Conservation (phyloP, 2,797 vertebrate genomes). For the Acridotheres tristis region DNA sequence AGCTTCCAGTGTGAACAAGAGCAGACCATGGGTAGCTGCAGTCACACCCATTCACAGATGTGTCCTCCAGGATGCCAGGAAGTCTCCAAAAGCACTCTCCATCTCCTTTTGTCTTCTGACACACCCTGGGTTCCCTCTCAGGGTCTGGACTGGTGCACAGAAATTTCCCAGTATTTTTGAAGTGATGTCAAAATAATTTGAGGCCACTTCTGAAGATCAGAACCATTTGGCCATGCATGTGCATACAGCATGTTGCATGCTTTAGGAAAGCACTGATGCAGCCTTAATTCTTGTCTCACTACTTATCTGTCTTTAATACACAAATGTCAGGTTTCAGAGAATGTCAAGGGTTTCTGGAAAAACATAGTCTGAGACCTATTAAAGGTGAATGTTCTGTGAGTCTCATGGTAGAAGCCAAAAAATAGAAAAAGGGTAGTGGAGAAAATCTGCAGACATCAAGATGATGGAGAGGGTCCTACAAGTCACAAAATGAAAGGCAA, state of each 20-base stretch:
- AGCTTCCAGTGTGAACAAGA: not conserved
- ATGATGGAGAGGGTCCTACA: constrained; percentile 35
- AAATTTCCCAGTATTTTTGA: not conserved
- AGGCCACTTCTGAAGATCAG: not conserved
- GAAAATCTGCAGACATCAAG: constrained; percentile 29
- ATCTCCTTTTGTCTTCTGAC: not conserved
- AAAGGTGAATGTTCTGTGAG: not conserved
- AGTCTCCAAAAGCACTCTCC: not conserved
- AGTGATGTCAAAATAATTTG: not conserved
- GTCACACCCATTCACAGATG: not conserved
- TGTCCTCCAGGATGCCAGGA: not conserved
- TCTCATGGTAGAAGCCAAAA: not conserved
- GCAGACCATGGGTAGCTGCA: not conserved
- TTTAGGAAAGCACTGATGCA: not conserved
- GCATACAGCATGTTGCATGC: fast-evolving
- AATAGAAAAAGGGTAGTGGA: not conserved
- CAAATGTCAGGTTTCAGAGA: not conserved
- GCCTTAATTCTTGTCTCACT: not conserved
- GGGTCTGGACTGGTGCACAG: not conserved
- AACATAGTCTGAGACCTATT: not conserved
- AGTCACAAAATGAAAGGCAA: constrained; percentile 40
- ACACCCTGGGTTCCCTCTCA: not conserved
- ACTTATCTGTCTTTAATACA: not conserved
- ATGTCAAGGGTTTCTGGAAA: not conserved
- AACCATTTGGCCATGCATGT: not conserved